phyloP scores from a whole-genome alignment of 2,888 invertebrate species.

The Listrodromus nycthemerus region DNA sequence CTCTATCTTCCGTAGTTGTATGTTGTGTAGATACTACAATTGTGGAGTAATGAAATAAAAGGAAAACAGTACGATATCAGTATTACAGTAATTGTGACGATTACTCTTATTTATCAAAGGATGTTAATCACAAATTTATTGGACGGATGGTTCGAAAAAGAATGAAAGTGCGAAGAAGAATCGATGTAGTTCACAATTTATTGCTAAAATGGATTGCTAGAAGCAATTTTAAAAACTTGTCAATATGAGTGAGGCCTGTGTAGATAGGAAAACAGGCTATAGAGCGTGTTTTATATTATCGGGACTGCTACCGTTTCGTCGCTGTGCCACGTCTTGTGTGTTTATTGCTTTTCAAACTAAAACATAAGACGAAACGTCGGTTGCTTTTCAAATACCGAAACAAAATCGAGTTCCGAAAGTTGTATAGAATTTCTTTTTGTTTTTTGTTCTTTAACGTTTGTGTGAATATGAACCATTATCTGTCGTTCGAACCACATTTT shows the following conservation, averaged over 20 bases:
- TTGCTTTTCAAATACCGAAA: background rate
- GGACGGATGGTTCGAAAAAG: background rate
- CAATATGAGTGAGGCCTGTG: background rate
- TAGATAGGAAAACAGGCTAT: too few relatives aligned
- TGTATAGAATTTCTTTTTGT: background rate
- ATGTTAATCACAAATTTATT: background rate
- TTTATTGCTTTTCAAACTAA: too few relatives aligned
- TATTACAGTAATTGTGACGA: slow-evolving; percentile 23
- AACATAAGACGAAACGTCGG: background rate
- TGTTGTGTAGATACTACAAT: background rate
- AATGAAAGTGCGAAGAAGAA: background rate
- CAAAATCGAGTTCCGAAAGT: background rate
- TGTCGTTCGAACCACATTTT: background rate
- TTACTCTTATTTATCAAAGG: slow-evolving; percentile 7
- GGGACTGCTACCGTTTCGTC: too few relatives aligned
- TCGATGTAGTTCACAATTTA: background rate
- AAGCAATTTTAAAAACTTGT: background rate
- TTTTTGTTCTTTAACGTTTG: too few relatives aligned
- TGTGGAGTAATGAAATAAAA: slow-evolving; percentile 12
- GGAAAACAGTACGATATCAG: background rate
- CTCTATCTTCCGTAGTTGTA: slow-evolving; percentile 43
- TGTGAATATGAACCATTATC: background rate
- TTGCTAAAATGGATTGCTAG: background rate
- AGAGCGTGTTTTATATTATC: too few relatives aligned
- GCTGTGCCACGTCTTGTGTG: too few relatives aligned